Conservation (phyloP, 1,140 invertebrate species). For the Plectus sambesii region DNA sequence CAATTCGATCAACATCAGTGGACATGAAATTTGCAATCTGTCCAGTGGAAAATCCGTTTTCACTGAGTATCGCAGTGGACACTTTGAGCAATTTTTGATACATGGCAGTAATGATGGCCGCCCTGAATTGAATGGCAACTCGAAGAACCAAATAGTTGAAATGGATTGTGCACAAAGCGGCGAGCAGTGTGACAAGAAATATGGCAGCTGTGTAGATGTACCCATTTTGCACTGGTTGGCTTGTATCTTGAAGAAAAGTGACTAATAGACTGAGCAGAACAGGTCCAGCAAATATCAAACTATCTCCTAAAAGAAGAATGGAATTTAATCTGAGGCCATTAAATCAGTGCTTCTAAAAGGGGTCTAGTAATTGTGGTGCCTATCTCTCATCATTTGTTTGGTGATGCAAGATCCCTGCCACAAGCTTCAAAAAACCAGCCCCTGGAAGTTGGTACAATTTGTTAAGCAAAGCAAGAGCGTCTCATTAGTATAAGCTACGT, state of each 20-base stretch:
- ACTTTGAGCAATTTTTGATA: slow-evolving; percentile 65
- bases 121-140: too few relatives aligned
- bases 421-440: too few relatives aligned
- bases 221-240: slow-evolving; percentile 51
- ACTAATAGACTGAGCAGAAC: slow-evolving; percentile 72
- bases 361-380: too few relatives aligned
- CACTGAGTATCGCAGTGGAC: slow-evolving; percentile 32
- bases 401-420: too few relatives aligned
- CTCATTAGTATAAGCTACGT: too few relatives aligned
- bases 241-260: slow-evolving; percentile 60
- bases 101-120: slow-evolving; percentile 67
- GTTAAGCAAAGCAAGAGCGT: too few relatives aligned
- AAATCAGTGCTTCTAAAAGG: too few relatives aligned
- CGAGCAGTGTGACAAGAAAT: slow-evolving; percentile 49
- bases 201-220: slow-evolving; percentile 25
- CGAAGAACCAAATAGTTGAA: slow-evolving; percentile 86
- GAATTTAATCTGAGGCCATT: too few relatives aligned
- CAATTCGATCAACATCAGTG: slow-evolving; percentile 81
- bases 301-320: slow-evolving; percentile 70
- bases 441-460: too few relatives aligned
- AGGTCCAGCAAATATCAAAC: slow-evolving; percentile 71
- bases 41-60: slow-evolving; percentile 36
- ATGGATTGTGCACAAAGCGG: slow-evolving; percentile 67
- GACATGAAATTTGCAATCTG: slow-evolving; percentile 84
- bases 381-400: too few relatives aligned